Evolutionary conservation across 2,888 invertebrate genomes (phyloP).

Genomic region (Exephanes ischioxanthus): DNA sequence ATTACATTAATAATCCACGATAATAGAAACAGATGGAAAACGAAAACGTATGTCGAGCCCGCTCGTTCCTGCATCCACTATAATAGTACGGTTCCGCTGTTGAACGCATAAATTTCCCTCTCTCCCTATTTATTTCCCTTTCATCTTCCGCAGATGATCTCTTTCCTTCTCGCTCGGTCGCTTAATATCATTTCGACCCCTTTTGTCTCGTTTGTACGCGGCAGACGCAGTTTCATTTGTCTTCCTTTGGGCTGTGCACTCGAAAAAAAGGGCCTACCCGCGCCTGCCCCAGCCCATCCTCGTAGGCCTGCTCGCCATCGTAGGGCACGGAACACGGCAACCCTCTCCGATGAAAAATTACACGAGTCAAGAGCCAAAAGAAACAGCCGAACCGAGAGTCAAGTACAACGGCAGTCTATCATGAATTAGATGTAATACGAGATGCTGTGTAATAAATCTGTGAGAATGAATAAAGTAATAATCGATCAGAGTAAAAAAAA

Average conservation of each 20-base stretch:
- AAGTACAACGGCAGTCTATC: constrained; percentile 25
- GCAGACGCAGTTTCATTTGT: constrained; percentile 63
- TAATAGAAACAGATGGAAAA: constrained; percentile 70
- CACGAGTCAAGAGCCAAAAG: constrained; percentile 52
- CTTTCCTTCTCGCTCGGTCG: constrained; percentile 44
- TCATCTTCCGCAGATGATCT: constrained; percentile 52
- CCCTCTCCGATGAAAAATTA: constrained; percentile 66
- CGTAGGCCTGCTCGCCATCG: constrained; percentile 40
- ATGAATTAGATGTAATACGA: constrained; percentile 54
- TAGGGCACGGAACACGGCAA: constrained; percentile 25
- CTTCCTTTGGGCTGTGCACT: constrained; percentile 55
- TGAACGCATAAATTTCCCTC: constrained; percentile 65
- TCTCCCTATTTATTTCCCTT: constrained; percentile 47
- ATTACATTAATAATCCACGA: constrained; percentile 68
- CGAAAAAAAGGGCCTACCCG: constrained; percentile 37
- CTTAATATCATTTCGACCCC: constrained; percentile 62
- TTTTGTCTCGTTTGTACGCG: constrained; percentile 62
- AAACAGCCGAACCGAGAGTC: constrained; percentile 1
- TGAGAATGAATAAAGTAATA: constrained; percentile 63
- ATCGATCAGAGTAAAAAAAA: constrained; percentile 63
- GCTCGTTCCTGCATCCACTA: constrained; percentile 47
- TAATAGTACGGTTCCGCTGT: constrained; percentile 58
- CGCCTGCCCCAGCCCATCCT: constrained; percentile 43
- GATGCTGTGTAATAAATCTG: constrained; percentile 61
- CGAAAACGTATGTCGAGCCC: constrained; percentile 55